Percentiles rank a stretch among this genome's conserved stretches.
Evolutionary conservation across 2,797 vertebrate genomes (phyloP).

Genomic region (Phoebastria nigripes): DNA sequence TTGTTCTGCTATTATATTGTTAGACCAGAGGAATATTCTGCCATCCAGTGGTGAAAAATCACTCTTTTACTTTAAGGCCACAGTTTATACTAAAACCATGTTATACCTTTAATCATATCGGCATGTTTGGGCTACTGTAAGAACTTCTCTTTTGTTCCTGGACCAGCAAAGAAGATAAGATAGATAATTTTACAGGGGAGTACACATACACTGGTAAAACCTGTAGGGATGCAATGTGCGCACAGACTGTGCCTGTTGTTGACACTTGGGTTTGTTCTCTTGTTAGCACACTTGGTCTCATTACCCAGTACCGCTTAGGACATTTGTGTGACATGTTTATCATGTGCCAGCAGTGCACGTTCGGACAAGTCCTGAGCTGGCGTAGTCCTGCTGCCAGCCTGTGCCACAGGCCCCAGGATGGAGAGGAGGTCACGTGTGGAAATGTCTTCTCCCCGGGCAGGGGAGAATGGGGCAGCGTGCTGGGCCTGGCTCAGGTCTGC

Average conservation of each 20-base stretch:
- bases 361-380: rapidly evolving
- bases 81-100: background rate
- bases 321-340: background rate
- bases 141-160: background rate
- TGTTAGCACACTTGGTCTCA: rapidly evolving
- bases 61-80: background rate
- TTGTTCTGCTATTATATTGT: background rate
- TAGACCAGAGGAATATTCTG: conserved; percentile 51
- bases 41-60: conserved; percentile 59
- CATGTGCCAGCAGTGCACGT: background rate
- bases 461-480: rapidly evolving
- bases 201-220: background rate
- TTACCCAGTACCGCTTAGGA: background rate
- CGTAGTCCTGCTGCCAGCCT: background rate
- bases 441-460: background rate
- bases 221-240: background rate
- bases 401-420: background rate
- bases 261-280: background rate
- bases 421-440: rapidly evolving
- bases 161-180: background rate
- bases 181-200: background rate
- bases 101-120: background rate
- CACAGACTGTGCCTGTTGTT: rapidly evolving
- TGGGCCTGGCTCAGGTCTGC: background rate
- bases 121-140: background rate